A percentile compares a stretch with the other conserved stretches of the same genome.
These are phyloP conservation scores for Lagocephalus sceleratus DNA, from an alignment of 2,797 vertebrate species.

Conservation along the genomic window DNA sequence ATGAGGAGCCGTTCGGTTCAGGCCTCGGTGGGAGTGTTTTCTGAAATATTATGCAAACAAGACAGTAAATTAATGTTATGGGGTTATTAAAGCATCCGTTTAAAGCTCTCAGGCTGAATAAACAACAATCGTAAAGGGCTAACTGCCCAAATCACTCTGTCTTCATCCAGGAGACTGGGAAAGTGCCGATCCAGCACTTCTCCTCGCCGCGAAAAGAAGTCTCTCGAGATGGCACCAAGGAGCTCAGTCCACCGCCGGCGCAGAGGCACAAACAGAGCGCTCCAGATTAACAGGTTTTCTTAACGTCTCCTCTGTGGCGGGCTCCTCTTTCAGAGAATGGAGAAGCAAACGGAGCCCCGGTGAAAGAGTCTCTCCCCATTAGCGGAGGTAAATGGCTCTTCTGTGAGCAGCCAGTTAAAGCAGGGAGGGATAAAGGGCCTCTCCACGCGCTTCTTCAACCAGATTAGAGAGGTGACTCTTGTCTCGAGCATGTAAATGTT, in stretches of 20 bases:
- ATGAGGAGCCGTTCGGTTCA: too few species aligned
- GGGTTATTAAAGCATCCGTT: constrained; percentile 11
- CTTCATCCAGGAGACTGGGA: constrained; percentile 41
- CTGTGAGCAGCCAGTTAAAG: constrained; percentile 71
- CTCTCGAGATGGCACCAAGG: constrained; percentile 67
- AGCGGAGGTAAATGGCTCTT: constrained; percentile 74
- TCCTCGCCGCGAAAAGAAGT: constrained; percentile 47
- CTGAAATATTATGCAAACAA: background rate
- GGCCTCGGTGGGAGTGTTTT: too few species aligned
- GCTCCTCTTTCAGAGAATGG: constrained; percentile 62
- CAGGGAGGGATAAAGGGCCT: constrained; percentile 67
- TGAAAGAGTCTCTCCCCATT: constrained; percentile 71
- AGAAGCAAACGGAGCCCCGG: constrained; percentile 54
- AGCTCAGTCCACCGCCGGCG: constrained; percentile 45
- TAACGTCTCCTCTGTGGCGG: constrained; percentile 67
- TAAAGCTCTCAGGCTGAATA: constrained; percentile 23
- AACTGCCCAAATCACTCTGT: constrained; percentile 49
- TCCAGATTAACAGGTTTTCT: constrained; percentile 71
- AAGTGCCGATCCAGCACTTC: constrained; percentile 67
- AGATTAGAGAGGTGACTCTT: constrained; percentile 78
- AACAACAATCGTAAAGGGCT: constrained; percentile 23
- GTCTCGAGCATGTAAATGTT: constrained; percentile 80
- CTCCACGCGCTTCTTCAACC: constrained; percentile 70
- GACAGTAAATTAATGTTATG: constrained; percentile 1
- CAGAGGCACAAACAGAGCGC: constrained; percentile 56